Evolutionary conservation across 2,888 invertebrate genomes (phyloP).

Genomic region (Heteromyza rotundicornis): DNA sequence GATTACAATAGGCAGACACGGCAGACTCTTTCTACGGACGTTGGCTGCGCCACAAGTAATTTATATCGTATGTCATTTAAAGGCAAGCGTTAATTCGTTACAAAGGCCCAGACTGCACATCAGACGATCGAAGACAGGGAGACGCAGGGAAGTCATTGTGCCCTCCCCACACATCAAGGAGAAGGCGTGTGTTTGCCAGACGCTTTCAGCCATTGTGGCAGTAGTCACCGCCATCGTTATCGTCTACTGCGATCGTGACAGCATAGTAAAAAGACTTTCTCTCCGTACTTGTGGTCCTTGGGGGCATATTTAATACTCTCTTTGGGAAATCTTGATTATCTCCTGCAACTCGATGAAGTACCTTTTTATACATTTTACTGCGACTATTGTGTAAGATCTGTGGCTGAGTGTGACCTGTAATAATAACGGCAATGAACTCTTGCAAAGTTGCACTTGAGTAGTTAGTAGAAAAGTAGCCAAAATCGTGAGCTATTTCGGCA

Average conservation of each 20-base stretch:
- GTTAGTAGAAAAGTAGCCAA: neutral
- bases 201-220: neutral
- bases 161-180: neutral
- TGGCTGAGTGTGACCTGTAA: neutral
- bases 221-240: neutral
- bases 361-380: neutral
- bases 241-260: conserved; percentile 18
- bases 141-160: neutral
- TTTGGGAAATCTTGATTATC: too few species aligned
- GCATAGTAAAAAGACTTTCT: conserved; percentile 21
- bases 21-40: neutral
- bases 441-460: neutral
- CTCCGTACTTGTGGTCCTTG: neutral
- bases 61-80: neutral
- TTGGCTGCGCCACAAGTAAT: too few species aligned
- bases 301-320: too few species aligned
- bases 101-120: neutral
- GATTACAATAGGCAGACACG: neutral
- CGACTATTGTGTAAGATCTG: conserved; percentile 1
- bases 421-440: neutral
- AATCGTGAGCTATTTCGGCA: conserved; percentile 7
- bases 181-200: neutral
- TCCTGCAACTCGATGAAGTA: too few species aligned
- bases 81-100: neutral
- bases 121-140: neutral